These are phyloP conservation scores for Myocastor coypus DNA, from an alignment of 2,113 vertebrate genomes.

Conservation along the genomic window DNA sequence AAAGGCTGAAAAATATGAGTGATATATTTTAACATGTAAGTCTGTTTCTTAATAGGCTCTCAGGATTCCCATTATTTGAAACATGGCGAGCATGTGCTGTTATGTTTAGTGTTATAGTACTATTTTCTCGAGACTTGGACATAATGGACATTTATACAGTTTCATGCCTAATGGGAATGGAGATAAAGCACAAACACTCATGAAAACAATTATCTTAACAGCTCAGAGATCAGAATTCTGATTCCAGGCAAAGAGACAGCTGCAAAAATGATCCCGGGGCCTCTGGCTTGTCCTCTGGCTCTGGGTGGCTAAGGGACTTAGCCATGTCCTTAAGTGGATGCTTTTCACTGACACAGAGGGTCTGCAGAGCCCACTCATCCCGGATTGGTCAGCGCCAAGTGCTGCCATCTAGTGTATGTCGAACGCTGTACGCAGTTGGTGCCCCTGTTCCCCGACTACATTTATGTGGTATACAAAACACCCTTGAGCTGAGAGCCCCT, in stretches of 20 bases:
- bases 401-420: not conserved
- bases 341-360: not conserved
- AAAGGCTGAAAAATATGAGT: not conserved
- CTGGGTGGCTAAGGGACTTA: not conserved
- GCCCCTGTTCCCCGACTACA: not conserved
- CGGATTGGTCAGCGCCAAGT: not conserved
- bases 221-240: not conserved
- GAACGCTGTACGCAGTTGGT: not conserved
- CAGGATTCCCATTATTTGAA: conserved; percentile 41
- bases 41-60: not conserved
- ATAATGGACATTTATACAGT: conserved; percentile 29
- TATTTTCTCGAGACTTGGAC: conserved; percentile 40
- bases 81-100: not conserved
- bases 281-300: not conserved
- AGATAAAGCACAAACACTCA: not conserved
- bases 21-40: not conserved
- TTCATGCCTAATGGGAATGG: not conserved
- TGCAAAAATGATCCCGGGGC: no score
- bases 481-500: not conserved
- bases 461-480: not conserved
- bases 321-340: not conserved
- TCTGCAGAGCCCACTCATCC: not conserved
- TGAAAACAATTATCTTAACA: not conserved
- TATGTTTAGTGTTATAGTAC: not conserved
- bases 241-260: not conserved